Evolutionary conservation across 2,797 vertebrate genomes (phyloP), one percentile per base, ranked within the genome.

Genomic region (Macropodus opercularis): DNA sequence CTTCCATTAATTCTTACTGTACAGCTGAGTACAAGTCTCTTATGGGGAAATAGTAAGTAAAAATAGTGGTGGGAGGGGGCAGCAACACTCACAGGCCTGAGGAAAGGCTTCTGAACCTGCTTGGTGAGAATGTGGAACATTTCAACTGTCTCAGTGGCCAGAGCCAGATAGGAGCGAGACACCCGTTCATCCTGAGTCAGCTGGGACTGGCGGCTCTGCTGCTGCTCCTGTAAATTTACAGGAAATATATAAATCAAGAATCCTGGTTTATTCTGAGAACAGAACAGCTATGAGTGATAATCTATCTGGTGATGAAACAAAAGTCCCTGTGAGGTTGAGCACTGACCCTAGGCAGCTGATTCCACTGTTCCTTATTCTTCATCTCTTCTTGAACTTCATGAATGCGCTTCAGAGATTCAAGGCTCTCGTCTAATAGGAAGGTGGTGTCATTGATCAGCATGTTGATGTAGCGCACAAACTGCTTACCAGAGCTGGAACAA

Each of bases 51-150:
- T 0, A 58, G 40, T 0, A 3, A 19, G 9, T 42, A 22, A 52
- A 14, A 1, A 12, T 26, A n/a, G n/a, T n/a, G n/a, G n/a, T n/a
- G n/a, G n/a, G n/a, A n/a, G n/a, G n/a, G 17, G 8, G 43, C 49
- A 55, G 50, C 0, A n/a, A 41, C 48, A 95, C 98, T 98, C 86
- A 99, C 98, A 21, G 98, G 98, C 84, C 98, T 93, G 85, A 99
- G 95, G 89, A 99, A 99, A 65, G 98, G 98, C 90, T 99, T 99
- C 92, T 99, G 98, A 82, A 99, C 98, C 88, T 99, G 96, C 90
- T 99, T 99, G 74, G 98, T 99, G 72, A 99, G 95, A 81, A 98
- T 98, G 86, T 99, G 98, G 86, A 99, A 99, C 98, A 99, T 99
- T 83, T 99, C 98, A 54, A 99, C 97, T 0, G 98, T 99, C 85